Evolutionary conservation across 2,888 invertebrate species (phyloP), one percentile per base, ranked within the genome.

Genomic region (Dugesia japonica): DNA sequence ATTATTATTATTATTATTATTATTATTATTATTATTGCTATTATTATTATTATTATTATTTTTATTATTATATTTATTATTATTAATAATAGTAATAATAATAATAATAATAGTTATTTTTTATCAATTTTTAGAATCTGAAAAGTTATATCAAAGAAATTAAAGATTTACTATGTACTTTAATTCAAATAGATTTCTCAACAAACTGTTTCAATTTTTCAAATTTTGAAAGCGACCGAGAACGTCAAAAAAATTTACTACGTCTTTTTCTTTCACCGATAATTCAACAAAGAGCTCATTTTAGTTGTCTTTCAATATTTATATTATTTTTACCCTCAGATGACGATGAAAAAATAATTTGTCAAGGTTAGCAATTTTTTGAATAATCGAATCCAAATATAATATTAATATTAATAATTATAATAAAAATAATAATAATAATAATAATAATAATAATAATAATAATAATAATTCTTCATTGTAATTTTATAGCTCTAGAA

Each of bases 231-330:
- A 56, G 17, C 17, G 56, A 56, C 17, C 9, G 20, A 56, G 56
- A 56, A 56, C 4, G 23, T 56, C 9, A 56, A 56, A 56, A 56
- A 56, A 56, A 56, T 56, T n/a, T 56, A 13, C 56, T 56, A 4
- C 4, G 56, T 4, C 56, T 56, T 56, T n/a, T 56, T 56, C 56
- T 56, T 56, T 56, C 56, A 13, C 56, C 56, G 17, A 56, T 56
- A 9, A 56, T 56, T 4, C 56, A 56, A n/a, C 56, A 56, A 56
- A 56, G 56, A 56, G 56, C 56, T 56, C n/a, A 56, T n/a, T n/a
- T 56, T 56, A 56, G 56, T 56, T 13, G 56, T 56, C 56, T 56
- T 56, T 56, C 56, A 56, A 56, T 56, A 56, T 56, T 56, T 56
- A 13, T 56, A 20, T 56, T 23, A 56, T 56, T n/a, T 23, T 23